Percentiles rank a stretch among this genome's conserved stretches.
Evolutionary conservation across 2,888 invertebrate genomes (phyloP).

Genomic region (Charanyca ferruginea): DNA sequence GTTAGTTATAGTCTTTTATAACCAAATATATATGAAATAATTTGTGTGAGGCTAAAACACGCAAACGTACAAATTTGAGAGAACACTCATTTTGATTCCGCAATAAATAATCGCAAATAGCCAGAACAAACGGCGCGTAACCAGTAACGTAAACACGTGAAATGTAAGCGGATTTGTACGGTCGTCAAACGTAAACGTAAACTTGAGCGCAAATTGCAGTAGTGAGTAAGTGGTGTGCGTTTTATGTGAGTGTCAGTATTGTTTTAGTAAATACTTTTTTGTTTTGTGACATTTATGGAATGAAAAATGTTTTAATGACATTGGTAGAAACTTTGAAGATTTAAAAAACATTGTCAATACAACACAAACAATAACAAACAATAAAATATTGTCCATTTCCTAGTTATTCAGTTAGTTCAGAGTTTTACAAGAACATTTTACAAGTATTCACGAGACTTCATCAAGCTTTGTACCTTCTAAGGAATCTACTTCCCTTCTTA

Average conservation of each 20-base stretch:
- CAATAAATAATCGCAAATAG: constrained; percentile 72
- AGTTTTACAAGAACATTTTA: no score
- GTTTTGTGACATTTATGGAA: constrained; percentile 3
- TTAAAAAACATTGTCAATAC: no score
- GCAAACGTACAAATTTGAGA: constrained; percentile 53
- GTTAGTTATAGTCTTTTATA: not conserved
- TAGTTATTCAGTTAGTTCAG: no score
- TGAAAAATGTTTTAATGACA: constrained; percentile 2
- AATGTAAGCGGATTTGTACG: constrained; percentile 72
- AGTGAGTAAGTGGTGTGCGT: constrained; percentile 43
- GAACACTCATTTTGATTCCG: constrained; percentile 62
- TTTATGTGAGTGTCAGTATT: constrained; percentile 27
- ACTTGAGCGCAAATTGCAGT: constrained; percentile 60
- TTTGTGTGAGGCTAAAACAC: constrained; percentile 35
- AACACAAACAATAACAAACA: no score
- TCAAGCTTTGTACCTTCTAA: no score
- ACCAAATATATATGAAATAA: constrained; percentile 10
- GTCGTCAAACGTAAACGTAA: constrained; percentile 68
- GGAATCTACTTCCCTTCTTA: no score
- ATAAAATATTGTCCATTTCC: no score
- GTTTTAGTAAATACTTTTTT: constrained; percentile 16
- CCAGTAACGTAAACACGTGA: constrained; percentile 73
- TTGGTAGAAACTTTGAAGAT: no score
- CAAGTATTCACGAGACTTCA: no score
- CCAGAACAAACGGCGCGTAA: constrained; percentile 68